Evolutionary conservation across 92 coral and sea anemone genomes (phyloP).

Genomic region (Anthopleura xanthogrammica): DNA sequence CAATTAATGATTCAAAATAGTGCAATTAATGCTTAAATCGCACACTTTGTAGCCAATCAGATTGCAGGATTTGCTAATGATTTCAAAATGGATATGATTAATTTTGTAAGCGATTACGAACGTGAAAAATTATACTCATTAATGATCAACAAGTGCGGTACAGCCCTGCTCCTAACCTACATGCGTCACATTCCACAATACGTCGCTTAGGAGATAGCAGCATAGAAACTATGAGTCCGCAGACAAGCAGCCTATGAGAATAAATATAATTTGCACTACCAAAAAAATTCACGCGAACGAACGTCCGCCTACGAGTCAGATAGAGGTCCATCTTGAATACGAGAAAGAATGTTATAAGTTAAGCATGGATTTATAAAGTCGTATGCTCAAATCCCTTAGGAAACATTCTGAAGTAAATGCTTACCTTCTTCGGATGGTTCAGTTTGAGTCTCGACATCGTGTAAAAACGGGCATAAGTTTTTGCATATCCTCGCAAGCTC

Average conservation of each 20-base stretch:
- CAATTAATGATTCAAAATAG: no score
- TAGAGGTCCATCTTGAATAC: background rate
- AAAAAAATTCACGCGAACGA: background rate
- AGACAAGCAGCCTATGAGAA: background rate
- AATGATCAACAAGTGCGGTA: background rate
- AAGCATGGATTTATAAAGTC: background rate
- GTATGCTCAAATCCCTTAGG: background rate
- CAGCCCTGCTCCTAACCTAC: background rate
- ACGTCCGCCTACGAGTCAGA: background rate
- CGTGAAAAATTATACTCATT: background rate
- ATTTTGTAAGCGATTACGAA: background rate
- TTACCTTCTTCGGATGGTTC: conserved; percentile 14
- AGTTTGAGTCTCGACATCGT: conserved; percentile 26
- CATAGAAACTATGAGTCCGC: background rate
- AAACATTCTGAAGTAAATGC: background rate
- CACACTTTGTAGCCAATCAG: no score
- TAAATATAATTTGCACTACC: background rate
- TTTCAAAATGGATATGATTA: no score
- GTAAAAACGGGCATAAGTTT: conserved; percentile 11
- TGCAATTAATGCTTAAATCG: no score
- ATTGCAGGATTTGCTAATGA: no score
- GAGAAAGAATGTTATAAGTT: background rate
- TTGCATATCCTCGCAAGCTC: conserved; percentile 15
- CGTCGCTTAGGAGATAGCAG: background rate
- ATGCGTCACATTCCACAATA: background rate